phyloP scores from a whole-genome alignment of 2,888 invertebrate genomes.

The Cylloceria caligata region DNA sequence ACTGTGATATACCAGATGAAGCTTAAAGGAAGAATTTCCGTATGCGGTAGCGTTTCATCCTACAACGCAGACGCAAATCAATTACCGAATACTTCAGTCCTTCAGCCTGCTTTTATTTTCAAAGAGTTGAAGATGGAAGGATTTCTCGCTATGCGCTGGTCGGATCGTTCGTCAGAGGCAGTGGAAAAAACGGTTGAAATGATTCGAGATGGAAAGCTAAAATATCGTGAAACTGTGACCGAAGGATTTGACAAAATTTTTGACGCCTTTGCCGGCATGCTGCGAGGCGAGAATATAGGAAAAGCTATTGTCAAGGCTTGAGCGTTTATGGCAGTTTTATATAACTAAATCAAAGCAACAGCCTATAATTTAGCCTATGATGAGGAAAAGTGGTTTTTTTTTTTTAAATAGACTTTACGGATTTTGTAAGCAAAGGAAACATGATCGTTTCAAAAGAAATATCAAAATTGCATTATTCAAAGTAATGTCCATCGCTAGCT shows the following conservation, averaged over 20 bases:
- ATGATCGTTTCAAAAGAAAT: no score
- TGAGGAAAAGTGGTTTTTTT: no score
- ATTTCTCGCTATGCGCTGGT: constrained; percentile 87
- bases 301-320: constrained; percentile 89
- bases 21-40: constrained; percentile 87
- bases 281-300: constrained; percentile 89
- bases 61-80: constrained; percentile 87
- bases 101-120: constrained; percentile 86
- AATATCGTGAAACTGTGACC: constrained; percentile 89
- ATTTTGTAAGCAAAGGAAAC: no score
- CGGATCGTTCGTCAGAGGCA: constrained; percentile 87
- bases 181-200: constrained; percentile 88
- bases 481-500: no score
- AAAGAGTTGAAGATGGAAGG: constrained; percentile 89
- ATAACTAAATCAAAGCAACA: neutral
- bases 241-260: constrained; percentile 91
- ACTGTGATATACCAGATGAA: constrained; percentile 88
- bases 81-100: constrained; percentile 85
- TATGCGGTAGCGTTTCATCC: constrained; percentile 88
- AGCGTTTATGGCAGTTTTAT: neutral
- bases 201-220: constrained; percentile 89
- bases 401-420: no score
- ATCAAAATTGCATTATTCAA: no score
- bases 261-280: constrained; percentile 88
- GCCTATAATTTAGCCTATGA: neutral